Evolutionary conservation across 2,888 invertebrate genomes (phyloP), one percentile per base, ranked within the genome.

Genomic region (Tribolium freemani): DNA sequence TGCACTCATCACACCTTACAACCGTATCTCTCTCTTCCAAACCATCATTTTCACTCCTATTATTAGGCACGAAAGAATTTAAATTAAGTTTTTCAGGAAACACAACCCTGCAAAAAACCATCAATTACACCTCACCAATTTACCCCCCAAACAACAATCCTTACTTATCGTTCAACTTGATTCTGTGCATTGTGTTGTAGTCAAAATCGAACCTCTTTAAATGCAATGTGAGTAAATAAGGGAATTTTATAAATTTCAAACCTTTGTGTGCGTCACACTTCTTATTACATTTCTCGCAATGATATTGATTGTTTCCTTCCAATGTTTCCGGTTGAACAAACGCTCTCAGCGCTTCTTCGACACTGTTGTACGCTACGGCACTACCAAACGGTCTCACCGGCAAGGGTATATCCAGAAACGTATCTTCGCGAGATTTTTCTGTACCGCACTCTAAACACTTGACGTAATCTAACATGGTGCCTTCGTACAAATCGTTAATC

Each of bases 221-320:
- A 84, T 96, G 96, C 77, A 97, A 87, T 0, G 95, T 95, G 54
- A 96, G 87, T 73, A 97, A 88, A 84, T 96, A 96, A 0, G 96
- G 96, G 84, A 96, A 95, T 76, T 93, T 92, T 13, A 91, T 91
- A 84, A 96, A 96, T 84, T 95, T 94, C 58, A 96, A 88, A 45
- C 96, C 96, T 87, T 96, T 96, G 83, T 96, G 94, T 10, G 96
- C 96, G 85, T 96, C 92, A 83, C 95, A 95, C 83, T 95, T 95
- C 84, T 93, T 93, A 80, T 93, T 90, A 86, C 96, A 96, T 77
- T 91, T 92, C 79, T 95, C 95, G 86, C 96, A 96, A 83, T 91
- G 90, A 87, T 96, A 96, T 87, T 96, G 94, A 88, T 96, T 96
- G 81, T 92, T 92, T 5, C 88, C 96, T 73, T 94, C 93, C 31